phyloP scores from a whole-genome alignment of 2,113 vertebrate genomes.

The Rhabdomys dilectus region DNA sequence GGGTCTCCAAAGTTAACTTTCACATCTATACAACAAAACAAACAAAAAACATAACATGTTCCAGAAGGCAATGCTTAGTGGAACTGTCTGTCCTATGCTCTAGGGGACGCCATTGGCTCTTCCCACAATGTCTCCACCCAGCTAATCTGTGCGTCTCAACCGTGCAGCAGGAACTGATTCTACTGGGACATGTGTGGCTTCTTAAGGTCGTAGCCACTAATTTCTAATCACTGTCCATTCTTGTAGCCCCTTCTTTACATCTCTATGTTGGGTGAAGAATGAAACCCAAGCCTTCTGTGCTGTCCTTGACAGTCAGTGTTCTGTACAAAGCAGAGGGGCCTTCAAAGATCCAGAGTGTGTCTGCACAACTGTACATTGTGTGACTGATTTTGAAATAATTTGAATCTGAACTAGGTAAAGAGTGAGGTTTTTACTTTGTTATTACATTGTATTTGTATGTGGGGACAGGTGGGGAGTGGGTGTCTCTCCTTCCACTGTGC shows the following conservation, averaged over 20 bases:
- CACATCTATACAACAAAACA: neutral
- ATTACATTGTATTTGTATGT: neutral
- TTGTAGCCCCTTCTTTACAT: neutral
- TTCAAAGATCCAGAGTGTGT: neutral
- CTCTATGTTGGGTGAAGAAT: neutral
- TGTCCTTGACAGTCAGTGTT: neutral
- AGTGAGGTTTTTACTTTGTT: neutral
- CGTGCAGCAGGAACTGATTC: neutral
- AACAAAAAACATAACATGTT: neutral
- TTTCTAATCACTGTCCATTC: neutral
- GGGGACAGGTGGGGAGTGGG: fast-evolving
- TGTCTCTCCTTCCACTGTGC: neutral
- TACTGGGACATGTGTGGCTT: neutral
- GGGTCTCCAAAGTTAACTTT: neutral
- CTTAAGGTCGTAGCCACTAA: neutral
- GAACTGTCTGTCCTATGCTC: neutral
- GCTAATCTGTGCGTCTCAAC: neutral
- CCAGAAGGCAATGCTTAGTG: neutral
- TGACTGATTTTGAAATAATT: neutral
- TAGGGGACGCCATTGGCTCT: neutral
- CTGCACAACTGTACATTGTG: too few relatives aligned
- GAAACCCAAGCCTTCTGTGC: neutral
- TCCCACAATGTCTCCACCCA: neutral
- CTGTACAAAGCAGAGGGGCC: neutral
- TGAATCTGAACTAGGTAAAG: neutral